phyloP scores from a whole-genome alignment of 2,113 vertebrate species.

The Tichodroma muraria region DNA sequence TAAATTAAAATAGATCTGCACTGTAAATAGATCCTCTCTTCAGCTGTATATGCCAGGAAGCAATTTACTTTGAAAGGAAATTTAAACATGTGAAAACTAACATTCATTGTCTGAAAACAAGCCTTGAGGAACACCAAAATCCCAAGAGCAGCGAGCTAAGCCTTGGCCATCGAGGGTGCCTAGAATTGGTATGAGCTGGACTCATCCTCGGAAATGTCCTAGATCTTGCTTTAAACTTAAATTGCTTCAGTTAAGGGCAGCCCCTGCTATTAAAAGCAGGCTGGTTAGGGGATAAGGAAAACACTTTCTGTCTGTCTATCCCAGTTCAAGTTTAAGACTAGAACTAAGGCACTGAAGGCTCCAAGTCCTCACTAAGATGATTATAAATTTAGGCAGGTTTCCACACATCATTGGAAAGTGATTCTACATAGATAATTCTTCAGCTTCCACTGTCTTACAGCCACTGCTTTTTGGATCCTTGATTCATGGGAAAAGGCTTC shows the following conservation, averaged over 20 bases:
- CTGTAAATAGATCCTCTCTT: not conserved
- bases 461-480: not conserved
- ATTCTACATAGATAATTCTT: fast-evolving
- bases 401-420: fast-evolving
- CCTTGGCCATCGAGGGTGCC: not conserved
- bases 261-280: not conserved
- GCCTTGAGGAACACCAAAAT: not conserved
- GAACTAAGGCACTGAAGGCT: not conserved
- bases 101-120: not conserved
- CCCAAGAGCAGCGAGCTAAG: not conserved
- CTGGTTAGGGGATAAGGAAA: not conserved
- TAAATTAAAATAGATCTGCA: not conserved
- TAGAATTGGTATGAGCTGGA: not conserved
- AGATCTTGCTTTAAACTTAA: not conserved
- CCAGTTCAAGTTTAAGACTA: not conserved
- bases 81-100: not conserved
- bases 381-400: not conserved
- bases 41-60: not conserved
- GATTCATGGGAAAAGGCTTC: not conserved
- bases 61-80: not conserved
- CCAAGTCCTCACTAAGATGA: fast-evolving
- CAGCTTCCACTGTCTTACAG: not conserved
- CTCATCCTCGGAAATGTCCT: not conserved
- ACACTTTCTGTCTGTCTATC: not conserved
- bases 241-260: not conserved